Evolutionary conservation across 2,113 vertebrate genomes (phyloP), one percentile per base, ranked within the genome.

Genomic region (Psammodynastes pulverulentus): DNA sequence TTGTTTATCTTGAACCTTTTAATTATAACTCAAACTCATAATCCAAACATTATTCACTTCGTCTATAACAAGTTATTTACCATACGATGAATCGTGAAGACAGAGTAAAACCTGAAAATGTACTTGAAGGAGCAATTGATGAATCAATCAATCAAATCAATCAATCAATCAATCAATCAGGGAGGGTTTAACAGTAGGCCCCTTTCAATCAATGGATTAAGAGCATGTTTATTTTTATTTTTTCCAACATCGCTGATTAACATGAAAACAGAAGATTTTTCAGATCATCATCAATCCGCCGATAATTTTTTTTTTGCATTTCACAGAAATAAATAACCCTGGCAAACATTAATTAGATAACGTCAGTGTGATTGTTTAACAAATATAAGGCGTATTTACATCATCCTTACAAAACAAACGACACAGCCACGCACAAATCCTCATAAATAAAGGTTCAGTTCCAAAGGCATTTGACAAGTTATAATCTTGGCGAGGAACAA

Each of bases 371-470:
- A 94, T 96, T 96, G 96, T 95, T 97, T 96, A 97, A 97, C 90
- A 97, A 97, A 56, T 94, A 96, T 97, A 97, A 98, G 96, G 97
- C 96, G 96, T 98, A 98, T 98, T 97, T 98, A 98, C 97, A 98
- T 96, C 97, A 96, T 97, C 95, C 67, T 96, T 95, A 97, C 96
- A 96, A 94, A 98, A 93, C 96, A 94, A 96, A 98, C 96, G n/a
- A 97, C 94, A 92, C 95, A 94, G 96, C 97, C 96, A 97, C 94
- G 97, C 96, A 97, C 94, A 97, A 95, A 96, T 96, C 94, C 88
- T 95, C 97, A 97, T 97, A 97, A n/a, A n/a, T n/a, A n/a, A n/a
- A 97, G 93, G 95, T 93, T 96, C 95, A 97, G 1, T 93, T 93
- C 96, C 90, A 94, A 96, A 96, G 94, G 96, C 86, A 26, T 85